Percentiles rank a stretch among this genome's conserved stretches.
phyloP scores from a whole-genome alignment of 2,113 vertebrate species.

The Lontra canadensis region DNA sequence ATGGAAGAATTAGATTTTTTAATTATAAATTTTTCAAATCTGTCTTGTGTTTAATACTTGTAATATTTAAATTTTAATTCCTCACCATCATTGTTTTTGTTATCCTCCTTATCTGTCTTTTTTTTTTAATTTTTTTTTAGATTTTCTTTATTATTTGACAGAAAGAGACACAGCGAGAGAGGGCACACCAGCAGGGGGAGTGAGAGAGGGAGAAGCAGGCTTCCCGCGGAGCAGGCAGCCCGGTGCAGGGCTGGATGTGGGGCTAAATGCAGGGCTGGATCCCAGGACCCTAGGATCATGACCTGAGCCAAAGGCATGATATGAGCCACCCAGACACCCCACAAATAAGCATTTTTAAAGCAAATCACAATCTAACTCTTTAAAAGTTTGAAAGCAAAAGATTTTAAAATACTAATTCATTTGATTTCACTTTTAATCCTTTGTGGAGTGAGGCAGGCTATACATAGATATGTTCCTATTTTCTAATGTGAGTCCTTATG shows the following conservation, averaged over 20 bases:
- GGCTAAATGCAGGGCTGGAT: too few relatives aligned
- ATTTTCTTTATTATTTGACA: too few relatives aligned
- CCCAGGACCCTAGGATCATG: too few relatives aligned
- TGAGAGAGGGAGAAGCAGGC: too few relatives aligned
- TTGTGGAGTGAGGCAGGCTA: not conserved
- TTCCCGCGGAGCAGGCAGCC: too few relatives aligned
- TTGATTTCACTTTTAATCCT: constrained; percentile 22
- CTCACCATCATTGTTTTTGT: not conserved
- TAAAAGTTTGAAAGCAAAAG: constrained; percentile 12
- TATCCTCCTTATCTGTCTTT: not conserved
- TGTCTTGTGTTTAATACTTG: not conserved
- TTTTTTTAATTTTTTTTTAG: too few relatives aligned
- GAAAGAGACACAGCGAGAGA: too few relatives aligned
- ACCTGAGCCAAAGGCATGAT: too few relatives aligned
- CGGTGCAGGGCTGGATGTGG: too few relatives aligned
- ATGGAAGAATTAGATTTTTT: constrained; percentile 8
- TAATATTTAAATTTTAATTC: constrained; percentile 17
- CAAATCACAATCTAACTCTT: constrained; percentile 29
- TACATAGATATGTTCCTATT: constrained; percentile 34
- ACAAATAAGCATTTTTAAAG: not conserved
- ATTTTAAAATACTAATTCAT: constrained; percentile 12
- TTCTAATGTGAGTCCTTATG: not conserved
- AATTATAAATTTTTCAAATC: constrained; percentile 14
- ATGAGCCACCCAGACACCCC: too few relatives aligned
- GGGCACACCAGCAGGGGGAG: too few relatives aligned